Evolutionary conservation across 2,797 vertebrate genomes (phyloP), one percentile per base, ranked within the genome.

Genomic region (Tauraco hartlaubi): DNA sequence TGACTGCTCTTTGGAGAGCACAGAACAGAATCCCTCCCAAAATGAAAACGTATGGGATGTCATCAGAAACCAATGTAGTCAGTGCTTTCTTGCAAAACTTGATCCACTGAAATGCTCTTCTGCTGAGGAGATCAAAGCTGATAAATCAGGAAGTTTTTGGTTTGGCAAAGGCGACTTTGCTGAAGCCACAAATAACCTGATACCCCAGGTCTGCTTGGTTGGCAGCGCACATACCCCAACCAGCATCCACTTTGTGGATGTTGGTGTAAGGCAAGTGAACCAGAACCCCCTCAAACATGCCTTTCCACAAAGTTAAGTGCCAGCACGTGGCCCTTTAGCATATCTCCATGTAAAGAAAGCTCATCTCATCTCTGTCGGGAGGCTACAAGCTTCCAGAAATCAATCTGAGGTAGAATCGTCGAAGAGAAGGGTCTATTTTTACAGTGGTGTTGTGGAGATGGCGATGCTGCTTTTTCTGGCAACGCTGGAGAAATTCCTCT

Each of bases 341-440:
- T 66, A 63, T 51, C 66, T 85, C 67, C 79, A 55, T 23, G 3
- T 0, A 0, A 3, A 49, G 16, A n/a, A 11, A 8, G 22, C 39
- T 67, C 55, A 86, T 58, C 4, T 25, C 12, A 19, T 33, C 54
- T 84, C 59, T 86, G 29, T 64, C 51, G 75, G 54, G 75, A 62
- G n/a, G 19, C 69, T 46, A 51, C 54, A 68, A 35, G 29, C 28
- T 77, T 78, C 35, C 84, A 91, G 77, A 84, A 84, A 76, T 69
- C 26, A 46, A 6, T 43, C 58, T 56, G 49, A 85, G 91, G 68
- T 25, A 55, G 58, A 13, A 16, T 81, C 80, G 51, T 35, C 49
- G 49, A 73, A 78, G 44, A 78, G 69, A 69, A 84, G 21, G 11
- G 17, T 83, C 89, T 95, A 6, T 94, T 97, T 94, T 97, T 94